These are phyloP conservation scores for Seira musarum DNA, from an alignment of 2,888 invertebrate genomes.

Conservation along the genomic window DNA sequence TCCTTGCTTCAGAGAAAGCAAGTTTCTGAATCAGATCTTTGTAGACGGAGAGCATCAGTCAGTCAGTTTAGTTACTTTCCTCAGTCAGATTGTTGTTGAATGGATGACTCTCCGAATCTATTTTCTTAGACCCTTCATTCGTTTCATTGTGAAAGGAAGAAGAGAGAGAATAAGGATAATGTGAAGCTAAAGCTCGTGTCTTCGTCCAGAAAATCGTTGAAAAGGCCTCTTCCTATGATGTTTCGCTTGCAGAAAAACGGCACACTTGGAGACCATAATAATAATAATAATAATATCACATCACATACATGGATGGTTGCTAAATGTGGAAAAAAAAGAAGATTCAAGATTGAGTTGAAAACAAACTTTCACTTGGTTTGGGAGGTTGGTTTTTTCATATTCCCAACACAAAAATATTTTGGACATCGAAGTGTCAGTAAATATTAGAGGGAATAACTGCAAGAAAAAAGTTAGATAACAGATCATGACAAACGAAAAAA, in stretches of 20 bases:
- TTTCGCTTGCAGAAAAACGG: constrained; percentile 1
- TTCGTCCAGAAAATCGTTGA: not conserved
- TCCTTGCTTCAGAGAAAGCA: not conserved
- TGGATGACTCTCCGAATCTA: constrained; percentile 13
- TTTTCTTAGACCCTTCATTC: constrained; percentile 9
- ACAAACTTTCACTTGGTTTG: constrained; percentile 4
- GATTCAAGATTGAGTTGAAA: not conserved
- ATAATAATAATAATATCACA: constrained; percentile 20
- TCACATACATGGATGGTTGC: constrained; percentile 19
- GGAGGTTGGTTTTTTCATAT: not conserved
- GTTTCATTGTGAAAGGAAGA: not conserved
- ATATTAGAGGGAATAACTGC: not conserved
- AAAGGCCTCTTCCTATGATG: constrained; percentile 10
- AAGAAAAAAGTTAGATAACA: not conserved
- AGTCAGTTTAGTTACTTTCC: constrained; percentile 19
- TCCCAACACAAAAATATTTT: not conserved
- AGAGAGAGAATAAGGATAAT: not conserved
- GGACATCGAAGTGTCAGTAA: not conserved
- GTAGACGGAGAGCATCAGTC: constrained; percentile 35
- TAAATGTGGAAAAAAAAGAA: constrained; percentile 14
- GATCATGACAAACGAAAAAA: constrained; percentile 1
- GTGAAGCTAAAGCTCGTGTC: not conserved
- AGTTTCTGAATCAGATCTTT: not conserved
- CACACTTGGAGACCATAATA: constrained; percentile 3
- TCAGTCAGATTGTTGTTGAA: constrained; percentile 16